Evolutionary conservation across 2,113 vertebrate genomes (phyloP).

Genomic region (Cettia cetti): DNA sequence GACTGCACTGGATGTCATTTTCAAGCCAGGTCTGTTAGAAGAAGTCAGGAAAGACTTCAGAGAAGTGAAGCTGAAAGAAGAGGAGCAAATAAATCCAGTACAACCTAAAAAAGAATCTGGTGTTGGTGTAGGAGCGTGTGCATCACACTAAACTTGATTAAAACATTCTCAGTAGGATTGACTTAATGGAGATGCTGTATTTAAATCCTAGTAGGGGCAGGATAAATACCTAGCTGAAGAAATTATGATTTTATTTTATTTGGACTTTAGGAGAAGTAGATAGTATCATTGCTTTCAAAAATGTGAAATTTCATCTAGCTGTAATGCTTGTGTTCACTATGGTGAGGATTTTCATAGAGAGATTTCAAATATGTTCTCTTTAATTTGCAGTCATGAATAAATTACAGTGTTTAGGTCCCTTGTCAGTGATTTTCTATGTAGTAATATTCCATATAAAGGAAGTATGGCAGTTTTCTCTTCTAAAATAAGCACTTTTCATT

Average conservation of each 20-base stretch:
- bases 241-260: background rate
- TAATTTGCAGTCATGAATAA: background rate
- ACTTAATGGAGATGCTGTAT: background rate
- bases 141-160: conserved; percentile 29
- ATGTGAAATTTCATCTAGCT: background rate
- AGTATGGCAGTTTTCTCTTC: background rate
- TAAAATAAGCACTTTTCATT: background rate
- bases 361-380: background rate
- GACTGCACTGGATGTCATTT: conserved; percentile 86
- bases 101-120: conserved; percentile 24
- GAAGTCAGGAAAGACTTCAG: conserved; percentile 80
- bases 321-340: background rate
- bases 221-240: conserved; percentile 1
- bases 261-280: background rate
- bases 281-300: background rate
- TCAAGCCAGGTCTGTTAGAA: conserved; percentile 79
- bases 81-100: conserved; percentile 39
- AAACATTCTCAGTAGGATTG: background rate
- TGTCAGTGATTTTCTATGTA: background rate
- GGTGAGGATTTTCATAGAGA: background rate
- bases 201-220: background rate
- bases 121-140: background rate
- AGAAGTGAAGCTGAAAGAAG: conserved; percentile 71
- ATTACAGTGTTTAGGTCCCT: background rate
- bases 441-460: background rate